Conservation (phyloP, 2,888 invertebrate genomes). For the Hyalella azteca region DNA sequence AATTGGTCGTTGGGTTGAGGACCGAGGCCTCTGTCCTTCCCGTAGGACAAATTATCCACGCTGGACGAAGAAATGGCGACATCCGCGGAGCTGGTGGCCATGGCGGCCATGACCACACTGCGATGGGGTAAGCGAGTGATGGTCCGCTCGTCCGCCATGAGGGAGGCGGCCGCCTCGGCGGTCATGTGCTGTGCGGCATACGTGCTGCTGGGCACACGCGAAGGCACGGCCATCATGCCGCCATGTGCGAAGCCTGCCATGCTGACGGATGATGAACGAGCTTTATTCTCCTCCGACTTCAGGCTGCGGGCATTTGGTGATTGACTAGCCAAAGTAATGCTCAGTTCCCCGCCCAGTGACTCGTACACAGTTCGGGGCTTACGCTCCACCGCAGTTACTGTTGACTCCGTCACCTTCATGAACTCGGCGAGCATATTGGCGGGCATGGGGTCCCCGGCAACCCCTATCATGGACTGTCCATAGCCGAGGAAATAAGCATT, state of each 20-base stretch:
- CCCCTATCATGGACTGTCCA: slow-evolving; percentile 30
- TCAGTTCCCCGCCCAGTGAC: neutral
- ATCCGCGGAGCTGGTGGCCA: slow-evolving; percentile 7
- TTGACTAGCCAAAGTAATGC: slow-evolving; percentile 8
- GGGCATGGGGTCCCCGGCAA: slow-evolving; percentile 29
- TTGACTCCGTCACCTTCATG: neutral
- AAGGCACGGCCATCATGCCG: slow-evolving; percentile 9
- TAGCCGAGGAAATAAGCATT: neutral
- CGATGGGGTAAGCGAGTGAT: slow-evolving; percentile 19
- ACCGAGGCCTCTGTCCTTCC: neutral
- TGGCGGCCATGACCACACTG: slow-evolving; percentile 8
- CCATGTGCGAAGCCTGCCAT: neutral
- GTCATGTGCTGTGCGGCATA: slow-evolving; percentile 31
- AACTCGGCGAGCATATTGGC: slow-evolving; percentile 23
- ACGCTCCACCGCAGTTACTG: neutral
- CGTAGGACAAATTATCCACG: neutral
- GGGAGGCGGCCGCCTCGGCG: slow-evolving; percentile 12
- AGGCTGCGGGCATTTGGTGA: neutral
- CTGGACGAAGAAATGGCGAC: neutral
- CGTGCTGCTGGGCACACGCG: slow-evolving; percentile 11
- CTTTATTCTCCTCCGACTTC: neutral
- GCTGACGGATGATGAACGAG: neutral
- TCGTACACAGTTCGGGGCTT: neutral
- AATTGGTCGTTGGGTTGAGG: neutral
- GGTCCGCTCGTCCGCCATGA: slow-evolving; percentile 24